Conservation (phyloP, 2,797 vertebrate species). For the Cryptoprocta ferox region DNA sequence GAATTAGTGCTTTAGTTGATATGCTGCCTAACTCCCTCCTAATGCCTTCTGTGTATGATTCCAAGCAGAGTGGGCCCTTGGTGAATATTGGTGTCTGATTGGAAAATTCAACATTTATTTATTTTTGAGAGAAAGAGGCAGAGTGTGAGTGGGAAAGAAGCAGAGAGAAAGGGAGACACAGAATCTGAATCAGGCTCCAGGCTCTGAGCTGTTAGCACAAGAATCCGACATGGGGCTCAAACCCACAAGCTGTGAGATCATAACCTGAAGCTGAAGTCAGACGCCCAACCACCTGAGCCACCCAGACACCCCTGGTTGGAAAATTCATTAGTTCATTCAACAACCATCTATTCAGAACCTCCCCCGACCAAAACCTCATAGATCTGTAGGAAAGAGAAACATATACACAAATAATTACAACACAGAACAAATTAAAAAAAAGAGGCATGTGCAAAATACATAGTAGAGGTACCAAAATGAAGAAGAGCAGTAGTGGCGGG, state of each 20-base stretch:
- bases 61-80: background rate
- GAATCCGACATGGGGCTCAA: too few species aligned
- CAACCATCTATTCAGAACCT: background rate
- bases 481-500: background rate
- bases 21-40: background rate
- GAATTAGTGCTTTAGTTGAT: background rate
- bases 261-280: too few species aligned
- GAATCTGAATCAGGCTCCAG: too few species aligned
- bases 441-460: background rate
- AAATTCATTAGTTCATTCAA: background rate
- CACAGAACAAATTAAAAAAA: conserved; percentile 5
- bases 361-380: background rate
- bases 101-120: background rate
- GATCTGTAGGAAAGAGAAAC: background rate
- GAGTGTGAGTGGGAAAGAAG: too few species aligned
- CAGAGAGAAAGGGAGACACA: too few species aligned
- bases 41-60: background rate
- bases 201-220: too few species aligned
- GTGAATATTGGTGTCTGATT: background rate
- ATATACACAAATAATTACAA: background rate
- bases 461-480: background rate
- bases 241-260: too few species aligned
- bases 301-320: background rate
- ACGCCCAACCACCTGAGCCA: too few species aligned
- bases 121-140: too few species aligned